Percentiles rank a stretch among this genome's conserved stretches.
Conservation (phyloP, 2,888 invertebrate genomes). For the Tenthredo amoena region DNA sequence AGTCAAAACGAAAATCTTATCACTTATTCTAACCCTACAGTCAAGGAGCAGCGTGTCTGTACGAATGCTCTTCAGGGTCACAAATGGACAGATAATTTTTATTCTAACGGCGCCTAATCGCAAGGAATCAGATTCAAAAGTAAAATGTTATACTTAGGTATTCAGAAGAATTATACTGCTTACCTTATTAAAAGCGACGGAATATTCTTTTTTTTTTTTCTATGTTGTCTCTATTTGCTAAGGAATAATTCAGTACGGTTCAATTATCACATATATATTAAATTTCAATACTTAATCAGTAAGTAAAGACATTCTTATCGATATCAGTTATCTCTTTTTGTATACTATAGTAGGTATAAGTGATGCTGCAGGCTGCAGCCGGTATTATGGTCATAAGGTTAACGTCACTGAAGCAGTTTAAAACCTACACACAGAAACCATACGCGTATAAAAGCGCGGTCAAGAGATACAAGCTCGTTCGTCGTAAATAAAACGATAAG, state of each 20-base stretch:
- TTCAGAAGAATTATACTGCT: background rate
- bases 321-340: background rate
- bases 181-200: background rate
- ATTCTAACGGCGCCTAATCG: background rate
- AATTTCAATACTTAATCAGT: background rate
- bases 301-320: constrained; percentile 2
- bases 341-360: background rate
- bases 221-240: background rate
- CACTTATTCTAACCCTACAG: background rate
- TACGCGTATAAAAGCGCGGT: background rate
- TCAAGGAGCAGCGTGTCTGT: no score
- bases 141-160: background rate
- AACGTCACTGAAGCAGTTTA: background rate
- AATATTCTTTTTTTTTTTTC: background rate
- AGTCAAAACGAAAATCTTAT: background rate
- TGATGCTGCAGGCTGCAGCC: constrained; percentile 12
- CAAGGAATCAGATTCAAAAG: background rate
- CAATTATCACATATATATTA: background rate
- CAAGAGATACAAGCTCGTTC: constrained; percentile 8
- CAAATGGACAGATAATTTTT: background rate
- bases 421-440: background rate
- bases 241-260: background rate
- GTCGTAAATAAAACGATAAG: constrained; percentile 35
- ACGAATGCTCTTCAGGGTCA: background rate
- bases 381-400: constrained; percentile 33